These are phyloP conservation scores for Stegostoma tigrinum DNA, from an alignment of 2,113 vertebrate species.

Conservation along the genomic window DNA sequence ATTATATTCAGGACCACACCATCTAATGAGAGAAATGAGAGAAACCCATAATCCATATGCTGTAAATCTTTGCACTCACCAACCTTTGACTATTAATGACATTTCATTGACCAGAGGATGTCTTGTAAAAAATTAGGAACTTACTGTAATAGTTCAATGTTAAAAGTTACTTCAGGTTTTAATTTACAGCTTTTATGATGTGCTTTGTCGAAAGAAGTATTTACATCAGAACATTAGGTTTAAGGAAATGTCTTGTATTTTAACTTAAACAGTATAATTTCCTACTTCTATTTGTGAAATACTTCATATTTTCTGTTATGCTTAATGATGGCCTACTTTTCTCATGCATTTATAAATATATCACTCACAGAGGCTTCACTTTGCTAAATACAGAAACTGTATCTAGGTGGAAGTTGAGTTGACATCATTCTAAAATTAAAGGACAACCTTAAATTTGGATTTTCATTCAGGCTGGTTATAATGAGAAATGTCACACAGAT, in stretches of 20 bases:
- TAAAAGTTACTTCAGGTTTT: background rate
- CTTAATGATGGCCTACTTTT: background rate
- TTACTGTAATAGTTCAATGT: no score
- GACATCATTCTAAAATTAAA: constrained; percentile 11
- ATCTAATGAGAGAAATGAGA: background rate
- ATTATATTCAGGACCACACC: background rate
- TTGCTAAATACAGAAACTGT: constrained; percentile 31
- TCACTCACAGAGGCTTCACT: background rate
- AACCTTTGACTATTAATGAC: background rate
- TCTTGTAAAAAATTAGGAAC: background rate
- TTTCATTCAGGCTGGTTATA: background rate
- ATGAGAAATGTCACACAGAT: constrained; percentile 34
- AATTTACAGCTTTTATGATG: background rate
- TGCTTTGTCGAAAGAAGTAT: background rate
- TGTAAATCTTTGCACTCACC: background rate
- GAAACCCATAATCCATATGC: background rate
- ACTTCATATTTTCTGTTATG: background rate
- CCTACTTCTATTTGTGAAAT: background rate
- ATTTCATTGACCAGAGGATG: background rate
- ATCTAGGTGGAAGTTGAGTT: constrained; percentile 7
- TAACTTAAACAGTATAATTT: background rate
- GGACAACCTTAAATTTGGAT: background rate
- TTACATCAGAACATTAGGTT: background rate
- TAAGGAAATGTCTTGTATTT: background rate
- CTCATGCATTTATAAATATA: background rate